Evolutionary conservation across 2,797 vertebrate genomes (phyloP), one percentile per base, ranked within the genome.

Genomic region (Lepus townsendii): DNA sequence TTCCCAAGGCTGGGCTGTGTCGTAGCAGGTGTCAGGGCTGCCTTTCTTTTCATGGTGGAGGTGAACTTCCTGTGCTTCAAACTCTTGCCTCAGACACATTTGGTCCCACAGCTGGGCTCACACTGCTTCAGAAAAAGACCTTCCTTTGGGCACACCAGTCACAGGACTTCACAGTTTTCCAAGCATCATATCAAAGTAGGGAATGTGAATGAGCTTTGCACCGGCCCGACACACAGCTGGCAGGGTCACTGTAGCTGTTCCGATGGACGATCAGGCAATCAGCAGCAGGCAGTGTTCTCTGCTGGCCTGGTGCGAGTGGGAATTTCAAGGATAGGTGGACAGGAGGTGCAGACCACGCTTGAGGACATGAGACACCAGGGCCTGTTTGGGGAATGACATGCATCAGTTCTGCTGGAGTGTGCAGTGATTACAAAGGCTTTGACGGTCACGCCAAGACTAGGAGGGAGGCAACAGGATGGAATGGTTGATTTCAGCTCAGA

Each of bases 91-190:
- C 85, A 62, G 52, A 35, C 54, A 77, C 60, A 30, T 78, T 87
- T 83, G 80, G 38, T 93, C 54, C 42, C n/a, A 83, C 35, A 66
- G 14, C 35, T 87, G 62, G 93, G 27, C 62, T 89, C 50, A 78
- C 4, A n/a, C 22, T 62, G 42, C 38, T 52, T 80, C 35, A 71
- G 78, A 75, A 86, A 84, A 86, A 92, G 75, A 72, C 38, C 16
- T 75, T 69, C 57, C 38, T 35, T 66, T 57, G 32, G 69, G 22
- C 32, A 42, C 4, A 9, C 77, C 22, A 57, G 32, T 0, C 52
- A 30, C 50, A 72, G 57, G 65, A 52, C 69, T 76, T 75, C 42
- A 17, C 24, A 77, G 66, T 80, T 71, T 35, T 78, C 71, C 92
- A 91, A 92, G 78, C 63, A 87, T 38, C 84, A 65, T 79, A 82